phyloP scores from a whole-genome alignment of 2,888 invertebrate genomes.

The Ceriagrion tenellum region DNA sequence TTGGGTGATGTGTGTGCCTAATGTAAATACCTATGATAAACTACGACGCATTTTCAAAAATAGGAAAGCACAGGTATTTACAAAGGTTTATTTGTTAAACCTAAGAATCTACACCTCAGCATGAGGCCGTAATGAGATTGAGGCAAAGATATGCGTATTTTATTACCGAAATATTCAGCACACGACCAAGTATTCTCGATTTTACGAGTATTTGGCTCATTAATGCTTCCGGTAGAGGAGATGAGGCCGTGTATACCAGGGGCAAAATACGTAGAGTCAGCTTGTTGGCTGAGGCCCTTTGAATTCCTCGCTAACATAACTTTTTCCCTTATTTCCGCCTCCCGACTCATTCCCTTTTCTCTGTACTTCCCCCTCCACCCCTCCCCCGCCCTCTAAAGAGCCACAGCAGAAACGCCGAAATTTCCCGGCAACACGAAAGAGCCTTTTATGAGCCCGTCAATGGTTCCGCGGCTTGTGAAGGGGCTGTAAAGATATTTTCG shows the following conservation, averaged over 20 bases:
- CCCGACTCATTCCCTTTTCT: no score
- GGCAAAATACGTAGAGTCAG: neutral
- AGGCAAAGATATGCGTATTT: neutral
- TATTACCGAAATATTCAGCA: neutral
- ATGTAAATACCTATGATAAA: no score
- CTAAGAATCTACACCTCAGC: no score
- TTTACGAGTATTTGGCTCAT: neutral
- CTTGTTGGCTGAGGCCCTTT: neutral
- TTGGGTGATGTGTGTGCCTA: no score
- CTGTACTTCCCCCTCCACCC: neutral
- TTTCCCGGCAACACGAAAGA: neutral
- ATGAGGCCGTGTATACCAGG: neutral
- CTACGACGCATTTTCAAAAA: no score
- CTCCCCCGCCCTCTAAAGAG: neutral
- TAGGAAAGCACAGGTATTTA: no score
- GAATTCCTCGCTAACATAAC: neutral
- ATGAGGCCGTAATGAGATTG: no score
- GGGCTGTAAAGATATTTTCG: constrained; percentile 13
- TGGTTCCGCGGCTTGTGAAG: neutral
- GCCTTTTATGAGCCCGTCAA: neutral
- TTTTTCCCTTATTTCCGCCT: no score
- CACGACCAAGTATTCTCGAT: neutral
- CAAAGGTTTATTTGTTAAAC: no score
- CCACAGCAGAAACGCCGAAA: neutral
- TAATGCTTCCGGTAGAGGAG: neutral